A percentile compares a stretch with the other conserved stretches of the same genome.
These are phyloP conservation scores for Epinephelus coioides DNA, from an alignment of 2,797 vertebrate genomes.

Conservation along the genomic window DNA sequence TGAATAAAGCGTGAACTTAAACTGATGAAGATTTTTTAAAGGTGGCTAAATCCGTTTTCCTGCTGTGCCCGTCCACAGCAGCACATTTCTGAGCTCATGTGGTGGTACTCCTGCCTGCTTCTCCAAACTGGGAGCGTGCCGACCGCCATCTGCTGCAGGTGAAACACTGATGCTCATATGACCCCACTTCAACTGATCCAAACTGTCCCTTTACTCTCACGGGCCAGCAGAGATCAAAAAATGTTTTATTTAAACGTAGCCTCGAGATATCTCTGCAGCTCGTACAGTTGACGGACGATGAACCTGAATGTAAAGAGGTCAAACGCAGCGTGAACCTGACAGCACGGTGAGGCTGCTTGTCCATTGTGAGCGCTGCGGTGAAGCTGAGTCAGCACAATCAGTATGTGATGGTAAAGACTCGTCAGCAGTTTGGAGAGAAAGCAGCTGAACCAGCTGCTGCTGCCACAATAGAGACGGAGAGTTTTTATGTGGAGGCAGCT, in stretches of 20 bases:
- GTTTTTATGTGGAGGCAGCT: conserved; percentile 53
- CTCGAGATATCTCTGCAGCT: conserved; percentile 19
- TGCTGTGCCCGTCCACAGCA: too few species aligned
- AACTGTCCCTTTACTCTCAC: too few species aligned
- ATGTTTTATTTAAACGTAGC: neutral
- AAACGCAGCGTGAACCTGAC: neutral
- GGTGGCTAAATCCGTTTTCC: too few species aligned
- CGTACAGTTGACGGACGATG: neutral
- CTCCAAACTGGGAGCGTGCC: too few species aligned
- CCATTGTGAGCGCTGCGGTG: conserved; percentile 60
- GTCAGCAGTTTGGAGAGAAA: conserved; percentile 85
- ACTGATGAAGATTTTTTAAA: too few species aligned
- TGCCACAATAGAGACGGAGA: conserved; percentile 44
- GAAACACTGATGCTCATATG: too few species aligned
- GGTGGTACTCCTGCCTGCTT: too few species aligned
- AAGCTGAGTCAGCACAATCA: conserved; percentile 70
- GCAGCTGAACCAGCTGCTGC: conserved; percentile 61
- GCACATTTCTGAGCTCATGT: too few species aligned
- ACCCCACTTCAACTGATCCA: too few species aligned
- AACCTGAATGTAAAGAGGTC: conserved; percentile 20
- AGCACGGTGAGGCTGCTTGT: neutral
- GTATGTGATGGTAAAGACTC: conserved; percentile 60
- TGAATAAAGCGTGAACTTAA: too few species aligned
- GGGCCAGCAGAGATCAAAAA: neutral
- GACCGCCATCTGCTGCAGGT: too few species aligned